Evolutionary conservation across 2,888 invertebrate species (phyloP).

Genomic region (Melolontha melolontha): DNA sequence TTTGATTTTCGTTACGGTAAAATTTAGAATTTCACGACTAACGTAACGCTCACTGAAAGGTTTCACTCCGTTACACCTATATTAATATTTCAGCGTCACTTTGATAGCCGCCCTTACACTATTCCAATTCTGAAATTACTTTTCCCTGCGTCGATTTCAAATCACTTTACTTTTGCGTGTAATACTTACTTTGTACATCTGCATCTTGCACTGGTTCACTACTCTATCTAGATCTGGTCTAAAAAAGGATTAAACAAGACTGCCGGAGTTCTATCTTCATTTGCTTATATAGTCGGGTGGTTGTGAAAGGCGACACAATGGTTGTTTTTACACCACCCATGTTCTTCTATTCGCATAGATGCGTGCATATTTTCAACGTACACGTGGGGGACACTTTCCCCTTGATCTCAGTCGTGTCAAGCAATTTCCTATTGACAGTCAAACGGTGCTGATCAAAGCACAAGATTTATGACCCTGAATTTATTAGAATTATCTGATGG

Average conservation of each 20-base stretch:
- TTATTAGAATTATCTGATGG: too few relatives aligned
- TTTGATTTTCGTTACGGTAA: too few relatives aligned
- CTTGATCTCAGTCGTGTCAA: constrained; percentile 51
- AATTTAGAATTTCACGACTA: too few relatives aligned
- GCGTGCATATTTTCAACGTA: too few relatives aligned
- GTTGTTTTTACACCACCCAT: constrained; percentile 13
- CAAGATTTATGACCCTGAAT: too few relatives aligned
- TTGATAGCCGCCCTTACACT: neutral
- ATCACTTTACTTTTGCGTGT: constrained; percentile 1
- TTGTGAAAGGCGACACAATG: constrained; percentile 55
- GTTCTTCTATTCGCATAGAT: neutral
- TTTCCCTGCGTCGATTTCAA: neutral
- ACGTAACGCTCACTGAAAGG: too few relatives aligned
- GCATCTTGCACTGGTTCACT: constrained; percentile 48
- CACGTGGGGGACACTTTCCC: constrained; percentile 51
- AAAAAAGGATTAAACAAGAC: constrained; percentile 49
- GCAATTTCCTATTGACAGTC: neutral
- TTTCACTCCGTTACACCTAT: too few relatives aligned
- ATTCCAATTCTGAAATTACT: neutral
- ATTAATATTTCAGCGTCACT: too few relatives aligned
- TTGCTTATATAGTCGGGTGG: constrained; percentile 54
- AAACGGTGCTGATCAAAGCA: too few relatives aligned
- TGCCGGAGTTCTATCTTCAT: constrained; percentile 49
- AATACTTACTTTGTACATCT: constrained; percentile 58
- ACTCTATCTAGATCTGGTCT: constrained; percentile 19